Evolutionary conservation across 1,140 invertebrate species (phyloP).

Genomic region (Micrasema longulum): DNA sequence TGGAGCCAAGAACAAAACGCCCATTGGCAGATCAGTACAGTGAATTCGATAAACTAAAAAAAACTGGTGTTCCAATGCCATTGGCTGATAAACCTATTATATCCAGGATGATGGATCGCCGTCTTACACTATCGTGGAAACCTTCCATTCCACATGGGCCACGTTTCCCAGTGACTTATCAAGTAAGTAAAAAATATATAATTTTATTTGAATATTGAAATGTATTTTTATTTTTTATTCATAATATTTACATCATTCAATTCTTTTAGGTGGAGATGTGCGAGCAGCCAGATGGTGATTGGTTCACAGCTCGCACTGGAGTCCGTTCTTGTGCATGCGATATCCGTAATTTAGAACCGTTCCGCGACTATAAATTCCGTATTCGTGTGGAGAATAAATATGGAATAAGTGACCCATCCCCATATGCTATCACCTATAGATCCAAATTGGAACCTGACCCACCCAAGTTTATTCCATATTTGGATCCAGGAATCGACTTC

Average conservation of each 20-base stretch:
- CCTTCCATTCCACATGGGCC: slow-evolving; percentile 87
- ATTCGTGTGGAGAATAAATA: slow-evolving; percentile 96
- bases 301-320: slow-evolving; percentile 85
- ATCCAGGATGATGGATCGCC: slow-evolving; percentile 86
- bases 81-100: slow-evolving; percentile 90
- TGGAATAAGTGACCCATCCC: slow-evolving; percentile 96
- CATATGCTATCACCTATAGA: slow-evolving; percentile 84
- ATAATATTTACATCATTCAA: background rate
- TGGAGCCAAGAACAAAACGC: slow-evolving; percentile 77
- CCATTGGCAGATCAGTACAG: slow-evolving; percentile 84
- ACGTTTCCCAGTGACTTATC: slow-evolving; percentile 89
- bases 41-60: slow-evolving; percentile 86
- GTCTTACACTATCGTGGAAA: slow-evolving; percentile 90
- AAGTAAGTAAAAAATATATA: slow-evolving; percentile 61
- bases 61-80: slow-evolving; percentile 84
- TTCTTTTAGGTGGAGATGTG: slow-evolving; percentile 84
- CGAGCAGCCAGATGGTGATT: slow-evolving; percentile 87
- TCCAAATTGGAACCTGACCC: slow-evolving; percentile 84
- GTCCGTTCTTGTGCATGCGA: slow-evolving; percentile 87
- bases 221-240: too few relatives aligned
- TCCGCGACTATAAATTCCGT: slow-evolving; percentile 91
- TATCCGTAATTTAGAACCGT: slow-evolving; percentile 84
- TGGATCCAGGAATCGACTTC: slow-evolving; percentile 85
- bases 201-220: too few relatives aligned
- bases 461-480: slow-evolving; percentile 82